These are phyloP conservation scores for Acanthosepion lycidas DNA, from an alignment of 2,888 invertebrate species.

Conservation along the genomic window DNA sequence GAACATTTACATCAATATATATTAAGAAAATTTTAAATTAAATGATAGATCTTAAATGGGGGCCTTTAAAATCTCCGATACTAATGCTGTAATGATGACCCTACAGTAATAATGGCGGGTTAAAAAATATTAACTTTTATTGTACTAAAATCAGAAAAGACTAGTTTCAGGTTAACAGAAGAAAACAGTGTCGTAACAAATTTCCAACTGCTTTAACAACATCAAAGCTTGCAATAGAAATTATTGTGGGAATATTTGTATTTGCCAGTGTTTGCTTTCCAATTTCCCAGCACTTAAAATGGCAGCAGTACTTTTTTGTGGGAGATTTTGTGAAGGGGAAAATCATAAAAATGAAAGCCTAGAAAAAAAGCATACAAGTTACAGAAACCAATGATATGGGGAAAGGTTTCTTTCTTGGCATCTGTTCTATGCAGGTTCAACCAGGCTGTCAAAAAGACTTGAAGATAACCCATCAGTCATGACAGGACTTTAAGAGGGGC, in stretches of 20 bases:
- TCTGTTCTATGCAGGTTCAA: constrained; percentile 2
- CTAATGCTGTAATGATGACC: no score
- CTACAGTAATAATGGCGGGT: no score
- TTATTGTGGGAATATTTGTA: neutral
- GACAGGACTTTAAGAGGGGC: neutral
- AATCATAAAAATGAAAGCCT: neutral
- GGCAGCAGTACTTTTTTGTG: neutral
- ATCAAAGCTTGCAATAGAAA: neutral
- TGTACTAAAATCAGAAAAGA: no score
- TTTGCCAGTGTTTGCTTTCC: neutral
- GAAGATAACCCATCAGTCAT: neutral
- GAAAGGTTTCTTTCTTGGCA: neutral
- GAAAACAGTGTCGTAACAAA: neutral
- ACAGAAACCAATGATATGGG: neutral
- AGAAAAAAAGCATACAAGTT: neutral
- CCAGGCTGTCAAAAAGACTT: neutral
- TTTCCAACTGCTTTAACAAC: neutral
- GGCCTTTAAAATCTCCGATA: no score
- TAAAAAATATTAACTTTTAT: no score
- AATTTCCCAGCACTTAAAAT: neutral
- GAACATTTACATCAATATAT: no score
- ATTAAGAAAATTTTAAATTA: no score
- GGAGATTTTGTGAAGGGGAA: neutral
- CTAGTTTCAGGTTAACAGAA: no score
- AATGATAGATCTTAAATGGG: no score